Base-by-base conservation (phyloP, 2,797 vertebrate genomes). In the Oryzias sinensis region DNA sequence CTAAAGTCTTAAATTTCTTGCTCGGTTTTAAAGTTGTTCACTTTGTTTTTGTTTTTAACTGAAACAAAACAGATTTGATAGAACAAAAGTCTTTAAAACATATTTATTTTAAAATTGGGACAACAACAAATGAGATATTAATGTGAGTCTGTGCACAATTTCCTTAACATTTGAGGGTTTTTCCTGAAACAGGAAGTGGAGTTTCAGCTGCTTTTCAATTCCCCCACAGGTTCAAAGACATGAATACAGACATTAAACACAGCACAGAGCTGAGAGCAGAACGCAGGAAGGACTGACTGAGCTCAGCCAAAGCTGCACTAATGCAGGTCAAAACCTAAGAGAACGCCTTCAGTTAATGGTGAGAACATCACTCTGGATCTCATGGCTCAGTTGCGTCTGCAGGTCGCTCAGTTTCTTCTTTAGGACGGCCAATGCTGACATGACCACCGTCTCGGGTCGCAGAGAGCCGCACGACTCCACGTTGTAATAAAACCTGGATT, bases 401-500 rank as follows among this genome's bases (percentile, higher is more conserved):
- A 99, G 91, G 62, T 99, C 97, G 0, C 97, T 99, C 64, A 99
- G 86, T 59, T 99, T 99, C 91, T 97, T 98, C 90, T 99, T 99
- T 20, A 99, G 86, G 60, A 95, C 95, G 0, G 96, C 96, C 15
- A 99, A 78, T 0, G 97, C 97, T 0, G 96, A 98, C 77, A 99
- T 93, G 57, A 99, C 97, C 0, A 99, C 97, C 68, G 95, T 99
- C 86, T 99, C 97, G 0, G 97, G 97, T 20, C 96, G 92, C 66
- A 99, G 91, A 0, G 97, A 98, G 22, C 97, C 97, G 0, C 96
- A 99, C 0, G 97, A 98, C 85, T 99, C 97, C 62, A 99, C 97
- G 0, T 98, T 99, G 86, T 97, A 99, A 73, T 88, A 99, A 82
- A 99, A 99, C 89, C 97, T 98, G 56, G 0, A 6, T 1, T 43